These are phyloP conservation scores for Falco cherrug DNA, from an alignment of 2,797 vertebrate species.

Conservation along the genomic window DNA sequence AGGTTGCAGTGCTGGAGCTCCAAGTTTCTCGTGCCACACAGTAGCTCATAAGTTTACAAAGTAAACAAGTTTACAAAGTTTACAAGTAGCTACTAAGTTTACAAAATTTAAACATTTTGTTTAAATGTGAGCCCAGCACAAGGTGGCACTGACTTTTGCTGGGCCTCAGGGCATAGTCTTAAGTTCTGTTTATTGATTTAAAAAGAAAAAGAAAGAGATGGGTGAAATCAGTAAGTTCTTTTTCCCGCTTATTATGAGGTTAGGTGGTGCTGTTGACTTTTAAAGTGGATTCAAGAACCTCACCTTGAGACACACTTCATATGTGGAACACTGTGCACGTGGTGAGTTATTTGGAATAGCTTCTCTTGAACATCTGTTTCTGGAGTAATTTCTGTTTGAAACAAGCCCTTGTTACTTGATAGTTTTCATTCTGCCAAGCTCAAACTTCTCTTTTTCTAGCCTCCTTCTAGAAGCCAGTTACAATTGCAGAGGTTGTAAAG, in stretches of 20 bases:
- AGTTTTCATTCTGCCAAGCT: neutral
- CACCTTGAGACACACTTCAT: neutral
- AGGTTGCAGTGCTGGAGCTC: neutral
- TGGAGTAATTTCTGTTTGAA: neutral
- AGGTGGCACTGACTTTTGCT: neutral
- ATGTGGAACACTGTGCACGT: neutral
- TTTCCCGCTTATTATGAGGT: neutral
- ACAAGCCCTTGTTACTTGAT: neutral
- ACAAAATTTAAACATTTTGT: neutral
- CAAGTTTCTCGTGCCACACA: neutral
- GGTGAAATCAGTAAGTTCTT: neutral
- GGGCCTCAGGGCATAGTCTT: neutral
- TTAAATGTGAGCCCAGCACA: neutral
- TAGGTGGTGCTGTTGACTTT: neutral
- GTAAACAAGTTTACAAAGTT: too few species aligned
- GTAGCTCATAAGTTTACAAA: neutral
- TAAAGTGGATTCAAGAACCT: neutral
- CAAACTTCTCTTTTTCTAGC: neutral
- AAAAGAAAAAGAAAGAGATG: neutral
- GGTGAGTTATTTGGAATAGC: neutral
- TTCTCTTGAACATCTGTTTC: neutral
- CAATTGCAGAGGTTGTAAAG: neutral
- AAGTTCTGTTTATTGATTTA: neutral
- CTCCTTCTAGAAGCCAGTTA: neutral
- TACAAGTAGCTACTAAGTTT: too few species aligned